Evolutionary conservation across 1,140 invertebrate genomes (phyloP), one percentile per base, ranked within the genome.

Genomic region (Cydia strobilella): DNA sequence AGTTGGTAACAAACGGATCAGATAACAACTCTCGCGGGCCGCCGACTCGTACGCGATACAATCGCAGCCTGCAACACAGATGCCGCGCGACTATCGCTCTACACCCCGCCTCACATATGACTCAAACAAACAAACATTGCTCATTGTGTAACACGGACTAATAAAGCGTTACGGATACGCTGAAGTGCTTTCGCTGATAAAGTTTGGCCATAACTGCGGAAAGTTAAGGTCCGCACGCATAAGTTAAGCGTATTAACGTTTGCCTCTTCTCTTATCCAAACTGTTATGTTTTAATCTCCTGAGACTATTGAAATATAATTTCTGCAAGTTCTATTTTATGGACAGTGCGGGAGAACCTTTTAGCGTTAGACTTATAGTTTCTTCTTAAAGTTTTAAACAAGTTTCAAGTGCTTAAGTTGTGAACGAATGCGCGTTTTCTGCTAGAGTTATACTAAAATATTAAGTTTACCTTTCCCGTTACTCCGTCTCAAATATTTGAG

Each of bases 241-340:
- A 86, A 86, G 81, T 87, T 86, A 82, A 86, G 82, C 81, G 77
- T 84, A 84, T 86, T 88, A 86, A 86, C 81, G 80, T 84, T 82
- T 82, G 78, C 83, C 76, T 81, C 82, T 80, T 51, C 65, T 69
- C 31, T 18, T 69, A 69, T 69, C n/a, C 31, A 2, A 84, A 86
- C 83, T 87, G 20, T 86, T 62, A 76, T 82, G 84, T 80, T 84
- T 84, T 82, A 75, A 82, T 83, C 84, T 80, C 79, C 27, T 72
- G 80, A 77, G 81, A 77, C 77, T 79, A 82, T 81, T 82, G 77
- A 82, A 85, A 82, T 63, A 51, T 75, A 71, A 71, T 75, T 84
- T 80, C 80, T 81, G 82, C 81, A 77, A 82, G 54, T 20, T 59
- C 18, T 23, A 23, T 59, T 59, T 59, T 59, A 59, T 59, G 20